phyloP scores from a whole-genome alignment of 2,113 vertebrate genomes.

The Taxidea taxus region DNA sequence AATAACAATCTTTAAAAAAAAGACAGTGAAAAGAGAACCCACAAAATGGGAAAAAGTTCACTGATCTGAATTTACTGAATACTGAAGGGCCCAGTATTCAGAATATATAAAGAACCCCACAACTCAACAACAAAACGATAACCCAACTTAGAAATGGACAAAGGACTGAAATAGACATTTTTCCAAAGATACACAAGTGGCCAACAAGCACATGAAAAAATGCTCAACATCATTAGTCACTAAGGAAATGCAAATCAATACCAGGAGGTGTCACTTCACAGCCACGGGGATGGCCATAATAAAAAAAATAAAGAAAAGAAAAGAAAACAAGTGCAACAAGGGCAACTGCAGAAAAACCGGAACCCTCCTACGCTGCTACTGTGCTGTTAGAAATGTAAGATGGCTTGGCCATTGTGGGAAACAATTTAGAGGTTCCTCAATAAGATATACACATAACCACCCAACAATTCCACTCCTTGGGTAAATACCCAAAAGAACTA shows the following conservation, averaged over 20 bases:
- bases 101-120: neutral
- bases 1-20: neutral
- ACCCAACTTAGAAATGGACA: neutral
- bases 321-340: neutral
- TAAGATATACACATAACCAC: neutral
- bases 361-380: neutral
- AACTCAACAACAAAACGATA: neutral
- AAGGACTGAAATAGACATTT: neutral
- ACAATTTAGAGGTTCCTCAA: neutral
- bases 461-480: neutral
- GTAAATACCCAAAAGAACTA: neutral
- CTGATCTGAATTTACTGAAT: neutral
- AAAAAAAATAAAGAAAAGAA: neutral
- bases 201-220: neutral
- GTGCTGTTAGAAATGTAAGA: neutral
- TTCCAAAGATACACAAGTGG: neutral
- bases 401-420: neutral
- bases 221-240: neutral
- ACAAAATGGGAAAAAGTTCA: neutral
- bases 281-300: neutral
- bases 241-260: neutral
- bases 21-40: neutral
- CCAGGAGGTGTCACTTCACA: neutral
- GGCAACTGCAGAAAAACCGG: neutral
- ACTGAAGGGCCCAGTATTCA: neutral